Conservation (phyloP, 2,797 vertebrate genomes). For the Smutsia temminckii region DNA sequence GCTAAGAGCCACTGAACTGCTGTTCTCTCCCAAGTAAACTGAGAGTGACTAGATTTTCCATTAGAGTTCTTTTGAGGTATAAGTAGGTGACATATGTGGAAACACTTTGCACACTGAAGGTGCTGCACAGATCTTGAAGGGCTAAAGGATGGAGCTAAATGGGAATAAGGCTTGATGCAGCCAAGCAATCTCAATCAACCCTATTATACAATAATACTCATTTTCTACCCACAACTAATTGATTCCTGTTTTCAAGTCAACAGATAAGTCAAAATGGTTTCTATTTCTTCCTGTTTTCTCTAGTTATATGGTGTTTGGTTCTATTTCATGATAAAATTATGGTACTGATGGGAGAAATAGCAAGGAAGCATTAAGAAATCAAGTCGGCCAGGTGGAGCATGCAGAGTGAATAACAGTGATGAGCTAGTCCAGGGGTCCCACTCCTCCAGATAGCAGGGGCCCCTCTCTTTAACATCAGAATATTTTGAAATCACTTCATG, state of each 20-base stretch:
- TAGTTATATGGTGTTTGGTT: background rate
- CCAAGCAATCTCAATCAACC: background rate
- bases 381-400: background rate
- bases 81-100: background rate
- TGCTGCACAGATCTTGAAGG: rapidly evolving
- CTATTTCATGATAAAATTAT: background rate
- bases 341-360: background rate
- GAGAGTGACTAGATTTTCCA: background rate
- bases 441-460: background rate
- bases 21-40: background rate
- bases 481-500: background rate
- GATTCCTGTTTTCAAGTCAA: background rate
- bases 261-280: background rate
- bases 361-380: background rate
- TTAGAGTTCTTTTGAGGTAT: background rate
- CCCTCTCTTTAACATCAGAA: background rate
- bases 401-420: background rate
- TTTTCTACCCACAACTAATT: background rate
- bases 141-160: background rate
- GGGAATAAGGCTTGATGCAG: background rate
- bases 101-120: background rate
- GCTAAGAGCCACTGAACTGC: too few relatives aligned
- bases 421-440: background rate
- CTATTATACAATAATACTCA: background rate
- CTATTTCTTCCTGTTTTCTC: background rate